Conservation (phyloP, 2,113 vertebrate genomes). For the Gadus macrocephalus region DNA sequence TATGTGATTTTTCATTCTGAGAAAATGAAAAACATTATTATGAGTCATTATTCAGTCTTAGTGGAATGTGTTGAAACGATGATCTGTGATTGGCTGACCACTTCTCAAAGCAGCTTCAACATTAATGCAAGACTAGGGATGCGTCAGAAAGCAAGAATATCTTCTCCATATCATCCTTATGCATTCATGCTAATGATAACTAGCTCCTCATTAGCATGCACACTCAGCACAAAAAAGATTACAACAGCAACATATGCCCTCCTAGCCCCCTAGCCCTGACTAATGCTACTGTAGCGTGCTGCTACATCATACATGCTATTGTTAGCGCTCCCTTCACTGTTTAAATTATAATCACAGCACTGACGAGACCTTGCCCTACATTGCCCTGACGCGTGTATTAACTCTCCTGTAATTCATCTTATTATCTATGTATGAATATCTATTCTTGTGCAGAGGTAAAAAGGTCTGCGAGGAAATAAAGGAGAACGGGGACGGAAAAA, state of each 20-base stretch:
- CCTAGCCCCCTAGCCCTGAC: neutral
- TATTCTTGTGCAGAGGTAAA: neutral
- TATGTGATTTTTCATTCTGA: too few relatives aligned
- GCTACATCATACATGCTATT: conserved; percentile 3
- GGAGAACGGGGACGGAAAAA: conserved; percentile 9
- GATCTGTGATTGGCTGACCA: too few relatives aligned
- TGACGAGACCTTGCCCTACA: neutral
- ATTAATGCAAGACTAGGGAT: too few relatives aligned
- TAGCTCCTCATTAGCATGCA: conserved; percentile 15
- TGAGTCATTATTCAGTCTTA: too few relatives aligned
- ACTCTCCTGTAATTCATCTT: conserved; percentile 12
- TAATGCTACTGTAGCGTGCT: conserved; percentile 2
- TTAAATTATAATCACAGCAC: neutral
- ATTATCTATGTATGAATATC: neutral
- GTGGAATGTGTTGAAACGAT: too few relatives aligned
- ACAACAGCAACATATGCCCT: neutral
- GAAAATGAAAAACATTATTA: too few relatives aligned
- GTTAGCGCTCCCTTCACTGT: neutral
- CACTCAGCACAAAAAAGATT: conserved; percentile 19
- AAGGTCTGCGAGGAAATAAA: neutral
- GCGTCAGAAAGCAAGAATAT: too few relatives aligned
- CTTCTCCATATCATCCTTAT: neutral
- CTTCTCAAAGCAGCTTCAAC: too few relatives aligned
- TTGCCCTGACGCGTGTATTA: conserved; percentile 15
- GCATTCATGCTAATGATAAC: neutral